Conservation (phyloP, 1,140 invertebrate species). For the Hermatobates lingyangjiaoensis region DNA sequence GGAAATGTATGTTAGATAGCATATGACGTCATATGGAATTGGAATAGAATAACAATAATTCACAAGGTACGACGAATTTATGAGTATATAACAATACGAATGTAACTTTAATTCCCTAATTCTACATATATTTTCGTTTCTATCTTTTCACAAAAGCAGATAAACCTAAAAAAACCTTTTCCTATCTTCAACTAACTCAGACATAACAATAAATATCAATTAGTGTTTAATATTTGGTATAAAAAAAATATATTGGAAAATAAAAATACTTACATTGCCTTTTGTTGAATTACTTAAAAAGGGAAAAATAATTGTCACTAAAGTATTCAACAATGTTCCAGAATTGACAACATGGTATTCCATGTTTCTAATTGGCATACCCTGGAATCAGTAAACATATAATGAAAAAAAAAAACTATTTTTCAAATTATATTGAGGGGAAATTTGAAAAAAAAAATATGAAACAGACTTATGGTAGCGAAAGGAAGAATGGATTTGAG, state of each 20-base stretch:
- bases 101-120: background rate
- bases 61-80: too few relatives aligned
- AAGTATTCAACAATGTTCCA: slow-evolving; percentile 13
- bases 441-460: too few relatives aligned
- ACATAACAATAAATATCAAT: background rate
- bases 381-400: too few relatives aligned
- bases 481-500: too few relatives aligned
- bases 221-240: background rate
- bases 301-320: slow-evolving; percentile 15
- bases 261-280: slow-evolving; percentile 14
- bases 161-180: background rate
- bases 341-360: slow-evolving; percentile 17
- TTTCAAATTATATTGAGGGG: too few relatives aligned
- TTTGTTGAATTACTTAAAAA: slow-evolving; percentile 16
- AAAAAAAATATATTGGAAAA: too few relatives aligned
- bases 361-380: slow-evolving; percentile 14
- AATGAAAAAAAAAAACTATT: too few relatives aligned
- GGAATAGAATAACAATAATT: too few relatives aligned
- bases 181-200: background rate
- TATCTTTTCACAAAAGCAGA: background rate
- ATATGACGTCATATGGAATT: too few relatives aligned
- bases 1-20: too few relatives aligned
- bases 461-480: too few relatives aligned
- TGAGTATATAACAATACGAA: background rate
- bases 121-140: background rate